These are phyloP conservation scores for Metacarcinus magister DNA, from an alignment of 2,888 invertebrate species.

Conservation along the genomic window DNA sequence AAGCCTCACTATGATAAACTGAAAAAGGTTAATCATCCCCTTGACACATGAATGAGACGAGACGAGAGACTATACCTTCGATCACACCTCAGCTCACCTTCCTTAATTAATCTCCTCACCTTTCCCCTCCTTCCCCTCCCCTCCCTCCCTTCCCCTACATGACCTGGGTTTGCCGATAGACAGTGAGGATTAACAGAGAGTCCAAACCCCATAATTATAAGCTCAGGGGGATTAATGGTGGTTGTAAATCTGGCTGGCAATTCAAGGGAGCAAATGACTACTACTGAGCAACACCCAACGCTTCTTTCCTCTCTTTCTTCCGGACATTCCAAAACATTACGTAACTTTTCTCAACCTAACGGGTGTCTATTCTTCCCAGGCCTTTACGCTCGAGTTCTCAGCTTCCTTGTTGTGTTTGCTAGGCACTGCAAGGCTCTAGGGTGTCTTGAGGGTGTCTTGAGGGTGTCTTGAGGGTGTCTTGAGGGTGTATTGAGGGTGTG, in stretches of 20 bases:
- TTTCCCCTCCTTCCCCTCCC: not conserved
- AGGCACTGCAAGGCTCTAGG: too few species aligned
- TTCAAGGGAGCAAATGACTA: slow-evolving; percentile 64
- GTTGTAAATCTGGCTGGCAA: slow-evolving; percentile 67
- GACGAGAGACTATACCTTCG: not conserved
- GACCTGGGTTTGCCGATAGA: not conserved
- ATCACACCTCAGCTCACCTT: not conserved
- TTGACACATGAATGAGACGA: not conserved
- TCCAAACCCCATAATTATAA: not conserved
- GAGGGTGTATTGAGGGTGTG: too few species aligned
- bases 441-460: not conserved
- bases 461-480: not conserved
- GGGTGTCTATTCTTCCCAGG: too few species aligned
- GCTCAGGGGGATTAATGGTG: slow-evolving; percentile 49
- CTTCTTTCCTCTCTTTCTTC: not conserved
- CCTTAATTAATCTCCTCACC: not conserved
- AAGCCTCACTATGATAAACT: not conserved
- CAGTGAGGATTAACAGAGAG: slow-evolving; percentile 29
- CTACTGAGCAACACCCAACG: slow-evolving; percentile 60
- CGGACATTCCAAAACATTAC: not conserved
- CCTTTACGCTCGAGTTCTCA: too few species aligned
- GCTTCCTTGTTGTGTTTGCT: too few species aligned
- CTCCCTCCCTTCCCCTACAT: not conserved
- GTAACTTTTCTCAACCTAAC: not conserved
- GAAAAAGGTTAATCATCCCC: not conserved